Base-by-base conservation (phyloP, 2,113 vertebrate species). In the Apteryx owenii region DNA sequence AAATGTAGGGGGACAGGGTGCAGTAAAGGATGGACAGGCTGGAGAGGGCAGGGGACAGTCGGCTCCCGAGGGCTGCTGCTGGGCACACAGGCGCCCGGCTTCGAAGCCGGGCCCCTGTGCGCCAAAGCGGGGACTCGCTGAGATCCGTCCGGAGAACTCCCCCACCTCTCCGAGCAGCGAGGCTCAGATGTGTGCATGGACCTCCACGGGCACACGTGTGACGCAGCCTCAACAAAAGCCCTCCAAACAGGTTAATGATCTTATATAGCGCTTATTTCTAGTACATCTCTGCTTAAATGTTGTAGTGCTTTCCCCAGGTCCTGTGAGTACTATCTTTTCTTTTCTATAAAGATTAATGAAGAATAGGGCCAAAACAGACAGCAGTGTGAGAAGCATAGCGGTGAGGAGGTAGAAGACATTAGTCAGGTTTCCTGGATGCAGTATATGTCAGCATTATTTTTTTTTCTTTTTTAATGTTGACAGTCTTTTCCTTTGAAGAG, bases 401-500 rank as follows among this genome's bases (percentile, higher is more conserved):
- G 60, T n/a, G 22, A 46, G 40, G 10, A n/a, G 40, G 42, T 20
- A 31, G 56, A 31, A 31, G 56, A 60, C 60, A 7, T 31, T 48
- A 33, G 60, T 62, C 44, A n/a, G 46, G 22, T 19, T 42, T 73
- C 48, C 40, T 19, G 66, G n/a, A 64, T 56, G 23, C 16, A 78
- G 79, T 58, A 38, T 28, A 18, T 40, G 51, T 61, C 50, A 33
- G 46, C 44, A 53, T 53, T 53, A 38, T 26, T 46, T 40, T n/a
- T 56, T 19, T 56, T 40, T n/a, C 54, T 60, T 60, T 48, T 33
- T 42, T 36, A 54, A 76, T 13, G 9, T 54, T 46, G 26, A 16
- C 48, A 46, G 17, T 4, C 3, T 70, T 5, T 4, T 56, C 22
- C 33, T 33, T 28, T 1, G 54, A 5, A 17, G 28, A 0, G 0